These are phyloP conservation scores for Phasia obesa DNA, from an alignment of 2,888 invertebrate species.

Conservation along the genomic window DNA sequence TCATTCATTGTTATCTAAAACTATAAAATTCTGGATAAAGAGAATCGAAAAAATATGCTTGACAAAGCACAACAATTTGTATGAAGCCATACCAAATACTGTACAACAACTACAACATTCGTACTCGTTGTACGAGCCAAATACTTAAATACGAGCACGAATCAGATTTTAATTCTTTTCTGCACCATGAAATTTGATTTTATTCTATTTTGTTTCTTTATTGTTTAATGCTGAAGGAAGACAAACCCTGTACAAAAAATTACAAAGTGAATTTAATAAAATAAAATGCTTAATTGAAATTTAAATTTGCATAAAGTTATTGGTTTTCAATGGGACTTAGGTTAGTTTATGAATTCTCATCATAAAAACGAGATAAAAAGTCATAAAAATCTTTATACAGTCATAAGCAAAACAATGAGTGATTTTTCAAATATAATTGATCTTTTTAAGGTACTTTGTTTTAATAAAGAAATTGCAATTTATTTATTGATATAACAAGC, in stretches of 20 bases:
- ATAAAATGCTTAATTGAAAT: conserved; percentile 63
- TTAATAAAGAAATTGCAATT: no score
- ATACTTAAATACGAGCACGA: no score
- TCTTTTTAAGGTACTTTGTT: no score
- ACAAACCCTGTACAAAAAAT: not conserved
- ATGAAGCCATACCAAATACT: not conserved
- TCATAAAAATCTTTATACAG: not conserved
- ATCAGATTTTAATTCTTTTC: no score
- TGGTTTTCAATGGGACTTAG: conserved; percentile 50
- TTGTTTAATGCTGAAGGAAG: no score
- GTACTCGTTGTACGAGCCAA: no score
- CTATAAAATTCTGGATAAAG: not conserved
- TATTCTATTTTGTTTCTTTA: no score
- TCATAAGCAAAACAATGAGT: not conserved
- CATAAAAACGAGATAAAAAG: not conserved
- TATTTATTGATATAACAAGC: no score
- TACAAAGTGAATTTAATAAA: conserved; percentile 25
- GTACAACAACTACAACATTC: not conserved
- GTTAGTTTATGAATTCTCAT: conserved; percentile 40
- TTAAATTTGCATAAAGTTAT: conserved; percentile 65
- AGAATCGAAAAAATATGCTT: not conserved
- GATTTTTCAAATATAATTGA: no score
- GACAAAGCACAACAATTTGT: not conserved
- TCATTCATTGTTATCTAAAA: not conserved
- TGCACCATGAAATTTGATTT: no score